Percentiles rank a stretch among this genome's conserved stretches.
Conservation (phyloP, 2,797 vertebrate genomes). For the Bradypodion pumilum region DNA sequence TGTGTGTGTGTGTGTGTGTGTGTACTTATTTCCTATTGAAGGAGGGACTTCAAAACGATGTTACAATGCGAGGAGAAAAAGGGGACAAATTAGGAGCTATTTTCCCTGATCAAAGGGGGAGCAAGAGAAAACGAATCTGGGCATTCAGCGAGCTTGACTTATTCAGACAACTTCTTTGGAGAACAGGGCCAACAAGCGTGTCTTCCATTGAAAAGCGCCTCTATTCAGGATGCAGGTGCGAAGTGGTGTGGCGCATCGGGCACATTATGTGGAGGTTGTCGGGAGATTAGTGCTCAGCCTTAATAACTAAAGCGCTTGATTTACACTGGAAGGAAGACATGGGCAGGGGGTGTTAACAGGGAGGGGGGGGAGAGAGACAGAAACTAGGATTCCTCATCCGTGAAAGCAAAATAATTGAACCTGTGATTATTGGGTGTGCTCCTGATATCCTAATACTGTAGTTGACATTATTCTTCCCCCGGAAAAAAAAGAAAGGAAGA, state of each 20-base stretch:
- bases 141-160: conserved; percentile 87
- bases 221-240: conserved; percentile 99
- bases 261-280: conserved; percentile 95
- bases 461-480: conserved; percentile 72
- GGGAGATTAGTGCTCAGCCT: conserved; percentile 91
- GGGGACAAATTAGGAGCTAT: conserved; percentile 89
- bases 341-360: conserved; percentile 67
- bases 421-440: conserved; percentile 82
- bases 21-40: no score
- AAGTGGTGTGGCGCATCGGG: conserved; percentile 89
- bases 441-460: conserved; percentile 81
- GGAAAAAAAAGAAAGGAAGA: no score
- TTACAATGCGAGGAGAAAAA: conserved; percentile 77
- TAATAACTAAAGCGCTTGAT: conserved; percentile 89
- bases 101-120: conserved; percentile 89
- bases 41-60: conserved; percentile 80
- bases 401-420: conserved; percentile 91
- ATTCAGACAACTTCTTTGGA: conserved; percentile 93
- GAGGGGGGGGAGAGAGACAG: conserved; percentile 64
- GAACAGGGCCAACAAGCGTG: conserved; percentile 95
- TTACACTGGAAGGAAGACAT: conserved; percentile 82
- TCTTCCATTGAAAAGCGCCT: conserved; percentile 89
- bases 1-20: no score
- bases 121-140: conserved; percentile 81
- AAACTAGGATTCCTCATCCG: conserved; percentile 79